Percentiles rank a stretch among this genome's conserved stretches.
phyloP scores from a whole-genome alignment of 2,113 vertebrate species.

The Ptychochromis oligacanthus region DNA sequence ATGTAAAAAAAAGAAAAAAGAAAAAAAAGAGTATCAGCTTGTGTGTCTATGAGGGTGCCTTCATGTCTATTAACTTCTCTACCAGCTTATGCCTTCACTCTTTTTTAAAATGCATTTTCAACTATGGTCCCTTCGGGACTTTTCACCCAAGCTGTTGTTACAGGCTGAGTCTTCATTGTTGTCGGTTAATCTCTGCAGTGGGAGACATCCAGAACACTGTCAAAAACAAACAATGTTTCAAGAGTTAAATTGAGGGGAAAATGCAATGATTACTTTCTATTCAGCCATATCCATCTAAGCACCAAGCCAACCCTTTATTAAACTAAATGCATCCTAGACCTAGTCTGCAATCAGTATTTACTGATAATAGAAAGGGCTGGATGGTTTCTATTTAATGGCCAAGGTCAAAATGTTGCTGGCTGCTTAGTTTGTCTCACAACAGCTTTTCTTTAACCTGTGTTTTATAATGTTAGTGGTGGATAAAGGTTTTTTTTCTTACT shows the following conservation, averaged over 20 bases:
- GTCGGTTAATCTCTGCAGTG: slow-evolving; percentile 17
- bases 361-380: slow-evolving; percentile 25
- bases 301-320: slow-evolving; percentile 15
- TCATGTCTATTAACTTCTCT: neutral
- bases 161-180: neutral
- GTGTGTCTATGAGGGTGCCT: neutral
- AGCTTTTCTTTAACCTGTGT: slow-evolving; percentile 26
- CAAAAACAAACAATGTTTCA: slow-evolving; percentile 48
- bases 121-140: rapidly evolving
- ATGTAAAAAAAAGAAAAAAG: neutral
- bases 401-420: slow-evolving; percentile 8
- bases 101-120: neutral
- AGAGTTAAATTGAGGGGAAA: slow-evolving; percentile 56
- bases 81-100: neutral
- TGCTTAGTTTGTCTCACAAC: slow-evolving; percentile 21
- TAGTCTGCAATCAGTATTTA: slow-evolving; percentile 24
- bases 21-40: neutral
- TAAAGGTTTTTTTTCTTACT: slow-evolving; percentile 2
- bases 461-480: neutral
- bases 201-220: slow-evolving; percentile 32
- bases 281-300: slow-evolving; percentile 11
- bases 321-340: slow-evolving; percentile 4
- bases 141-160: slow-evolving; percentile 1
- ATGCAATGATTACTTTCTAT: slow-evolving; percentile 41
- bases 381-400: neutral